Conservation (phyloP, 2,797 vertebrate species). For the Vireo griseus region DNA sequence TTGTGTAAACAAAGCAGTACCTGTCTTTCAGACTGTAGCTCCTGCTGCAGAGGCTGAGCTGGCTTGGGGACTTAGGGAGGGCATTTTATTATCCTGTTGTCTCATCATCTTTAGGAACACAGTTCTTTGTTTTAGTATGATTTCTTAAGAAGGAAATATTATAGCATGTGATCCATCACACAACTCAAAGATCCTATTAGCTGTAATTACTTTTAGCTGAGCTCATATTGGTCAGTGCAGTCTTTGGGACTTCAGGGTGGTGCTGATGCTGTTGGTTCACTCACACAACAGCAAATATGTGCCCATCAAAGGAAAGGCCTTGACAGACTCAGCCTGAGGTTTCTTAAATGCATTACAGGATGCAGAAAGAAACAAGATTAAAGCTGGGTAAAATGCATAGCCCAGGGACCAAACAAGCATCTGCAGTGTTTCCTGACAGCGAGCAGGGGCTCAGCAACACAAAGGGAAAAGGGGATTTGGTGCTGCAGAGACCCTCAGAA, state of each 20-base stretch:
- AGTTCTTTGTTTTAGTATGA: background rate
- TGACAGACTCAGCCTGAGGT: constrained; percentile 1
- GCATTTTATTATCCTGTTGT: constrained; percentile 5
- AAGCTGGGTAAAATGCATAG: background rate
- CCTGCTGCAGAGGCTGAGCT: background rate
- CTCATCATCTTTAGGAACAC: background rate
- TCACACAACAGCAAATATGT: background rate
- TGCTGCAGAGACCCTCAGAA: background rate
- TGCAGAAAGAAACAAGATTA: constrained; percentile 33
- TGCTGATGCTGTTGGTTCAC: background rate
- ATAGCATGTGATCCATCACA: constrained; percentile 6
- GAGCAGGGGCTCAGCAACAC: background rate
- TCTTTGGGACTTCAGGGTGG: background rate
- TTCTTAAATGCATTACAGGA: constrained; percentile 21
- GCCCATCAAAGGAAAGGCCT: background rate
- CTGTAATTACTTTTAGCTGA: constrained; percentile 47
- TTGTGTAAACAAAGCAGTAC: background rate
- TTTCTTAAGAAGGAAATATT: constrained; percentile 38
- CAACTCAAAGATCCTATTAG: constrained; percentile 45
- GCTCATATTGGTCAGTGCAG: background rate
- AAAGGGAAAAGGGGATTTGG: background rate
- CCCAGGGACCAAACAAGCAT: background rate
- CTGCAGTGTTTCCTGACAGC: background rate
- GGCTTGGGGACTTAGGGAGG: background rate
- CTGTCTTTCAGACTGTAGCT: background rate